phyloP scores from a whole-genome alignment of 1,140 invertebrate species.

The Brachionus koreanus region DNA sequence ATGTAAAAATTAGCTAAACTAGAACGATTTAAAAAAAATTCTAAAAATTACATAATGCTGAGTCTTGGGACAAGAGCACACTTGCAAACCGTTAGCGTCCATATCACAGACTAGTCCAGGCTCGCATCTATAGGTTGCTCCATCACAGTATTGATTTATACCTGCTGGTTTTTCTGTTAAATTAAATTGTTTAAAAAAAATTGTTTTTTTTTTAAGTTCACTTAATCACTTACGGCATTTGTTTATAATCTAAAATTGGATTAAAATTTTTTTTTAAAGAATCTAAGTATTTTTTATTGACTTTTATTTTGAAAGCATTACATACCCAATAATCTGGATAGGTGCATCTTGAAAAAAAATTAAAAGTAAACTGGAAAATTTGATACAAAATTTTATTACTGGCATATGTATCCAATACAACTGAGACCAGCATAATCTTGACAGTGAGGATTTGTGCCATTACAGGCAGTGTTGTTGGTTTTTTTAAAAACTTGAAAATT shows the following conservation, averaged over 20 bases:
- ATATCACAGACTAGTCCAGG: neutral
- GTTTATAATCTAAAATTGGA: neutral
- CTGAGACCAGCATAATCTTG: slow-evolving; percentile 37
- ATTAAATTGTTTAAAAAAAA: neutral
- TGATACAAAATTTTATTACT: neutral
- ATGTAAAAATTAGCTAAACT: neutral
- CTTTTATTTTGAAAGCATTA: neutral
- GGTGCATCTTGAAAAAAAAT: neutral
- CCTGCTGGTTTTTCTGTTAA: slow-evolving; percentile 23
- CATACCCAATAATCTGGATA: slow-evolving; percentile 20
- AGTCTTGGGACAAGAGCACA: neutral
- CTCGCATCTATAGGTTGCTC: neutral
- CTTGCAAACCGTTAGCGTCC: neutral
- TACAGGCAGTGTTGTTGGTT: slow-evolving; percentile 11
- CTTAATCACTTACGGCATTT: neutral
- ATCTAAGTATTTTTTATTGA: neutral
- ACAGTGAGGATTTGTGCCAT: slow-evolving; percentile 3
- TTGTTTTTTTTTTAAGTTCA: neutral
- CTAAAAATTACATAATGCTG: neutral
- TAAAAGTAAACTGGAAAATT: neutral
- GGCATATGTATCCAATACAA: slow-evolving; percentile 1
- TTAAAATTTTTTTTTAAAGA: neutral
- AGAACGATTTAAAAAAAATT: neutral
- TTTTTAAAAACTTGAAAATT: slow-evolving; percentile 3
- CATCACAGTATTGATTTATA: slow-evolving; percentile 41